These are phyloP conservation scores for Sebastes nivosus DNA, from an alignment of 2,797 vertebrate genomes.

Conservation along the genomic window DNA sequence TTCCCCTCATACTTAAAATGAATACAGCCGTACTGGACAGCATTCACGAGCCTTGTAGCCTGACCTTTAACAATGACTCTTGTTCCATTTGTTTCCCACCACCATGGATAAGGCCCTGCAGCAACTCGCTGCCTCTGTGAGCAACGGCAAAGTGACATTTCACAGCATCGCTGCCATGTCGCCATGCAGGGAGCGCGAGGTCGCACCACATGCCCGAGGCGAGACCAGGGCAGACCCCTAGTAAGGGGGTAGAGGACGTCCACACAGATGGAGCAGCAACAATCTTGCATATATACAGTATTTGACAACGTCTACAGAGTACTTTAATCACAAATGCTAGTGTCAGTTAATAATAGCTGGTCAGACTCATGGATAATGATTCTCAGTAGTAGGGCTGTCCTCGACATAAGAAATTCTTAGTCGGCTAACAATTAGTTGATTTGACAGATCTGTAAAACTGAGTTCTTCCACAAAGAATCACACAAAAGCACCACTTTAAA, in stretches of 20 bases:
- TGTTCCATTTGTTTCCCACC: constrained; percentile 54
- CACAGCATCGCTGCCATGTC: constrained; percentile 59
- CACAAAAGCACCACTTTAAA: neutral
- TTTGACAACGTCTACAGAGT: constrained; percentile 12
- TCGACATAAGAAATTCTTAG: too few relatives aligned
- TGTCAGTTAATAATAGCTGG: neutral
- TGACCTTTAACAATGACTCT: constrained; percentile 71
- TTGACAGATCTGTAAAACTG: neutral
- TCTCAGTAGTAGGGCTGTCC: neutral
- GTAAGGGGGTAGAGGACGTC: neutral
- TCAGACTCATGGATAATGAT: neutral
- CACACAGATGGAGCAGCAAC: constrained; percentile 11
- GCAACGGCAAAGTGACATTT: constrained; percentile 75
- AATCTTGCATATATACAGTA: neutral
- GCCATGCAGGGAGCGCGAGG: constrained; percentile 59
- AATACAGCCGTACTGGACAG: neutral
- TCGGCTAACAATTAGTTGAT: neutral
- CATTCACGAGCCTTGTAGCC: constrained; percentile 36
- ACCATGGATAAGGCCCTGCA: constrained; percentile 42
- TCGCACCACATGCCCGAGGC: constrained; percentile 47
- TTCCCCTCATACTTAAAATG: neutral
- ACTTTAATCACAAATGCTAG: constrained; percentile 3
- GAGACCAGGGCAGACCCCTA: constrained; percentile 23
- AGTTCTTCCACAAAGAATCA: neutral
- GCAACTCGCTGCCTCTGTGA: constrained; percentile 57